phyloP scores from a whole-genome alignment of 2,797 vertebrate genomes.

The Nasua narica region DNA sequence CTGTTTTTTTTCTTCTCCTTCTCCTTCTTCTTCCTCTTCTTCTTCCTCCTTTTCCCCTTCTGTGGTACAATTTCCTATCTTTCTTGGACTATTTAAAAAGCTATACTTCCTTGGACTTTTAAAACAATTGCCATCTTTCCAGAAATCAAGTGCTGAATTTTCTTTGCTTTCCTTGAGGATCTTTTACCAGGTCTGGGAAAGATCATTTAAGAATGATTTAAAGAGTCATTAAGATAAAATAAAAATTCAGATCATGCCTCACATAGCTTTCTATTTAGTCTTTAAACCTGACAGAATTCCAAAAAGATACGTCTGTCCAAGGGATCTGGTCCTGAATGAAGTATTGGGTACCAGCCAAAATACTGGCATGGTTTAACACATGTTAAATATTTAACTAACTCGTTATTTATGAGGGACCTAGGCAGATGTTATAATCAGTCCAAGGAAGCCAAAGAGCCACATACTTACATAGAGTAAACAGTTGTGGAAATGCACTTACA shows the following conservation, averaged over 20 bases:
- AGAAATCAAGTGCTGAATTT: background rate
- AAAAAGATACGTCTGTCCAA: background rate
- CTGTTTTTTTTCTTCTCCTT: background rate
- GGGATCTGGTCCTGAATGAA: background rate
- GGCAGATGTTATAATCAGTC: background rate
- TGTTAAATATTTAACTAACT: background rate
- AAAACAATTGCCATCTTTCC: background rate
- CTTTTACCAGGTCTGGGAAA: background rate
- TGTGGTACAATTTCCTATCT: background rate
- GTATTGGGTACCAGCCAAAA: background rate
- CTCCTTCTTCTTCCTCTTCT: too few species aligned
- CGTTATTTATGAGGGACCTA: background rate
- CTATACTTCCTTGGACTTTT: background rate
- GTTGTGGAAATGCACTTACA: background rate
- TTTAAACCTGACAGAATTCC: background rate
- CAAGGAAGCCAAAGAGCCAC: background rate
- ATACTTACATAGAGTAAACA: background rate
- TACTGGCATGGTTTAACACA: background rate
- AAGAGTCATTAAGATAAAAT: constrained; percentile 8
- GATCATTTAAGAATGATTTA: background rate
- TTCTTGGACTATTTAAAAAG: background rate
- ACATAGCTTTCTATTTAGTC: background rate
- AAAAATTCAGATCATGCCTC: background rate
- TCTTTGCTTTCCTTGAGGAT: background rate
- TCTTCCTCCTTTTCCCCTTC: too few species aligned